Conservation (phyloP, 2,113 vertebrate genomes). For the Panthera leo region DNA sequence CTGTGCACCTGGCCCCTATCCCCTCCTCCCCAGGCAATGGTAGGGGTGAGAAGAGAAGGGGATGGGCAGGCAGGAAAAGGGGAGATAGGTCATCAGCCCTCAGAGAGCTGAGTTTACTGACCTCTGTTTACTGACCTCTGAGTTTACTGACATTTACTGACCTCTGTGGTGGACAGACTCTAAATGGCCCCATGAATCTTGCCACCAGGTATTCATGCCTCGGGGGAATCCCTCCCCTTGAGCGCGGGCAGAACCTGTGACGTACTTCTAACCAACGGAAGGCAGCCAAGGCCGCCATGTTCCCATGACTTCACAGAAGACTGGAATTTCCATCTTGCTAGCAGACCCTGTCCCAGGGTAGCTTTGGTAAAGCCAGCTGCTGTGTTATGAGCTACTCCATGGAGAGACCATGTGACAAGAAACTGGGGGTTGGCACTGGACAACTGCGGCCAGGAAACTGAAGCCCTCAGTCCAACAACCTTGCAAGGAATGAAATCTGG, state of each 20-base stretch:
- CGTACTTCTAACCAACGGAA: not conserved
- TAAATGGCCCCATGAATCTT: too few species aligned
- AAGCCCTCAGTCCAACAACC: not conserved
- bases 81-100: not conserved
- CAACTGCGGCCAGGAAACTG: not conserved
- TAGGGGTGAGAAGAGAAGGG: not conserved
- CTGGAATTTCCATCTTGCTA: not conserved
- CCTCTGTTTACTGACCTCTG: not conserved
- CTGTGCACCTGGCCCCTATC: not conserved
- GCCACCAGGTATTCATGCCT: not conserved
- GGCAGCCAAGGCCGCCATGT: not conserved
- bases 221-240: not conserved
- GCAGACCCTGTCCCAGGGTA: not conserved
- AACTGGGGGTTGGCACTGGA: not conserved
- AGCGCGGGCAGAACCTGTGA: not conserved
- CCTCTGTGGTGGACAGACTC: not conserved
- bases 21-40: not conserved
- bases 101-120: not conserved
- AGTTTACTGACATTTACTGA: not conserved
- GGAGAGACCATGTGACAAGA: not conserved
- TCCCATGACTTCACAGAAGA: not conserved
- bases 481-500: not conserved
- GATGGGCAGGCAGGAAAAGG: not conserved
- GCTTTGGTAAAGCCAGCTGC: not conserved
- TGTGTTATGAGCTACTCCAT: not conserved